These are phyloP conservation scores for Baccha elongata DNA, from an alignment of 2,888 invertebrate genomes.

Conservation along the genomic window DNA sequence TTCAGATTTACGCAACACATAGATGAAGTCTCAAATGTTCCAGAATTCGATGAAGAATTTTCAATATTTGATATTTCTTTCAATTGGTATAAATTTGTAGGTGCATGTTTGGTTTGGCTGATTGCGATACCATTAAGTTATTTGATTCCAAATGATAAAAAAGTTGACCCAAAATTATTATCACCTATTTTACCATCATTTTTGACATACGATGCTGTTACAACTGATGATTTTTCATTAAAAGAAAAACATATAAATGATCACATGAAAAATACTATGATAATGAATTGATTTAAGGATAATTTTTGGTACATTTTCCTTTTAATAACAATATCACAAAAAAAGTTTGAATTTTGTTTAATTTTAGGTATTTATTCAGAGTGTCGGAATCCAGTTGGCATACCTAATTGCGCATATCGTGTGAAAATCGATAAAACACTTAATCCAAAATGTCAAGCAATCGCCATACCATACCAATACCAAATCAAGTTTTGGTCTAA, in stretches of 20 bases:
- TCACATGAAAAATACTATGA: not conserved
- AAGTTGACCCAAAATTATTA: slow-evolving; percentile 61
- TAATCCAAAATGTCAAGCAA: too few species aligned
- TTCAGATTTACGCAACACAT: not conserved
- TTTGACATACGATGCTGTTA: not conserved
- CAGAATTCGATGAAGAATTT: slow-evolving; percentile 43
- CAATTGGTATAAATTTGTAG: slow-evolving; percentile 84
- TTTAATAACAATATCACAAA: too few species aligned
- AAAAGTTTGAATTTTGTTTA: too few species aligned
- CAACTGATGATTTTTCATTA: not conserved
- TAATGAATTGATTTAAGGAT: too few species aligned
- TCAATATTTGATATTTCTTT: slow-evolving; percentile 83
- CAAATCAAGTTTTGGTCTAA: too few species aligned
- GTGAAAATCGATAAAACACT: too few species aligned
- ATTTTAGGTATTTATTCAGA: too few species aligned
- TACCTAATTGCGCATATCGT: too few species aligned
- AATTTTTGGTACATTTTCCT: too few species aligned
- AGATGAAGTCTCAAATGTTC: too few species aligned
- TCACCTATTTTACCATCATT: slow-evolving; percentile 45
- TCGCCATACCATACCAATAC: too few species aligned
- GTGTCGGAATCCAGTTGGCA: too few species aligned
- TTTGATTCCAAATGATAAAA: slow-evolving; percentile 71
- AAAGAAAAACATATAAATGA: slow-evolving; percentile 3
- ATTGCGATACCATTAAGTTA: slow-evolving; percentile 83
- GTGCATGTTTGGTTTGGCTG: slow-evolving; percentile 82